Percentiles rank a stretch among this genome's conserved stretches.
phyloP scores from a whole-genome alignment of 2,113 vertebrate genomes.

The Colius striatus region DNA sequence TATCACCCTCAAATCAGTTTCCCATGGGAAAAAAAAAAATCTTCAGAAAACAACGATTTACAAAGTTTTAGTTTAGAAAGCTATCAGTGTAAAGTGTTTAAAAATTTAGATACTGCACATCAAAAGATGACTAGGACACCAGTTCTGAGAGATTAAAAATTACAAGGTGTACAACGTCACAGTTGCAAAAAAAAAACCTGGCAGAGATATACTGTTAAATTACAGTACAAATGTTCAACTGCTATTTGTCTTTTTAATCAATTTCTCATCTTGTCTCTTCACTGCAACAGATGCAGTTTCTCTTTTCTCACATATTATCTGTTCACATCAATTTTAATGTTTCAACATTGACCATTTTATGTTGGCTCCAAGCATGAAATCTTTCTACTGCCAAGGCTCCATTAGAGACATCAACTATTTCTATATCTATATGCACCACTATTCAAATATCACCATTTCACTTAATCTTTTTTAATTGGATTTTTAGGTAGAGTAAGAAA shows the following conservation, averaged over 20 bases:
- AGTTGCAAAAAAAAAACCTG: neutral
- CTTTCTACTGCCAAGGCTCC: neutral
- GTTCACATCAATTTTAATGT: neutral
- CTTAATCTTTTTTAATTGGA: neutral
- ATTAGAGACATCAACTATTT: neutral
- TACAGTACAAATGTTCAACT: neutral
- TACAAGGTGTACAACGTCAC: neutral
- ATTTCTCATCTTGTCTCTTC: neutral
- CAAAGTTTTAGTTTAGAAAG: neutral
- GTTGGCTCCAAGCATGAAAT: neutral
- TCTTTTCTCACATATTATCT: neutral
- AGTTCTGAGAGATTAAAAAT: neutral
- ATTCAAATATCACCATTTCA: neutral
- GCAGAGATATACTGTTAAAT: neutral
- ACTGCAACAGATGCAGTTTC: neutral
- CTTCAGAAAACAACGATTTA: neutral
- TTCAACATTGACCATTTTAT: neutral
- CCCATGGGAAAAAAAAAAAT: rapidly evolving
- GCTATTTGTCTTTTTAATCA: neutral
- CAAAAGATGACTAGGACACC: neutral
- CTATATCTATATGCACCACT: neutral
- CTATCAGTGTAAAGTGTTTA: neutral
- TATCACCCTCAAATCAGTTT: neutral
- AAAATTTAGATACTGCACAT: neutral
- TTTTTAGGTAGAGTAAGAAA: neutral